Base-by-base conservation (phyloP, 2,797 vertebrate genomes). In the Enteromius afrohamiltoni region DNA sequence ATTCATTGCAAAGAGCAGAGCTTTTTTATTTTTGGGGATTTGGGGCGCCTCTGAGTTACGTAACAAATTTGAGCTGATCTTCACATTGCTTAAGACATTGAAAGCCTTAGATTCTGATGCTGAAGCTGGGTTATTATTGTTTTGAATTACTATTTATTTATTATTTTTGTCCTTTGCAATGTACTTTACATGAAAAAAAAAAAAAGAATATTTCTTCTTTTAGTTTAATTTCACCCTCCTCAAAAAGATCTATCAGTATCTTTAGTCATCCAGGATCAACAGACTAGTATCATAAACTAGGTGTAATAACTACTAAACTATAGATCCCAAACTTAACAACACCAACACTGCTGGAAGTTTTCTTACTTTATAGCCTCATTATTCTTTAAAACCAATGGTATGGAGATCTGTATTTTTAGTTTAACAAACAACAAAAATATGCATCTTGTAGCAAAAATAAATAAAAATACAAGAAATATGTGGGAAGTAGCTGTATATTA, bases 31-130 rank as follows among this genome's bases (percentile, higher is more conserved):
- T 45, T 19, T 16, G 16, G 47, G 49, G 17, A 34, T 37, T 85
- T 81, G 67, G 17, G 58, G 49, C 74, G 3, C 70, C 65, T 58
- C 77, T 77, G 16, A 85, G 80, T 83, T 76, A 87, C 37, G 5
- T 34, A 73, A 79, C 71, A 55, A 73, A 49, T 45, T 47, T 71
- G 16, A 74, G 29, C 11, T 17, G 10, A 29, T 80, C 21, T 69
- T 55, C 14, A 37, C 21, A 53, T 23, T 82, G 65, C 65, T 60
- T 26, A 49, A 68, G 19, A 80, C 21, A 26, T 4, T 53, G 1
- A 45, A 34, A 23, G 40, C 13, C 17, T 31, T n/a, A 9, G 60
- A 29, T 47, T 75, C 16, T 19, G 55, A 58, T 2, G 60, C 23
- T 29, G 5, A 62, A 16, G 6, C 60, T 64, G 60, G 60, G 14